Evolutionary conservation across 2,797 vertebrate species (phyloP).

Genomic region (Notolabrus celidotus): DNA sequence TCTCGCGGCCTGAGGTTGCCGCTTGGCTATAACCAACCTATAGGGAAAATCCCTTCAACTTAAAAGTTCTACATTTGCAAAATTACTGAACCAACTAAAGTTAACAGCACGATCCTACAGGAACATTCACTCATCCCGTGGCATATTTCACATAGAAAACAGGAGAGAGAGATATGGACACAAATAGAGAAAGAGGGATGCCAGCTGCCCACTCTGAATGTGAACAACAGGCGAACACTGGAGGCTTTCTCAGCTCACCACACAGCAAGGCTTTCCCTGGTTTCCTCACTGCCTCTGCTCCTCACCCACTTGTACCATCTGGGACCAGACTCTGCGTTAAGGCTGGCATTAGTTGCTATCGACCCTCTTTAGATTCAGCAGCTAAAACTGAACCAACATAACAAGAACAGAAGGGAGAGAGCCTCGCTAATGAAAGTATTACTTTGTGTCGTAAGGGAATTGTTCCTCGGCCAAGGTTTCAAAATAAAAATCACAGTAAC

Average conservation of each 20-base stretch:
- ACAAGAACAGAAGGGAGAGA: conserved; percentile 21
- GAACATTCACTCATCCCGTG: not conserved
- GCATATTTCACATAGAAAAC: not conserved
- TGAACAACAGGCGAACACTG: conserved; percentile 36
- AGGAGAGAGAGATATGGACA: not conserved
- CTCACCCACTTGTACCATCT: conserved; percentile 57
- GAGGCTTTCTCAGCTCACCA: conserved; percentile 49
- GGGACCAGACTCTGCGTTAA: conserved; percentile 27
- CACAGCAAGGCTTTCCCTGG: conserved; percentile 41
- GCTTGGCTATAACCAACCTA: too few species aligned
- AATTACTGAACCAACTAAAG: not conserved
- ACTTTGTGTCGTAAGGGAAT: conserved; percentile 9
- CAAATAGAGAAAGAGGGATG: not conserved
- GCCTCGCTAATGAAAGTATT: conserved; percentile 30
- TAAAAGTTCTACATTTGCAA: too few species aligned
- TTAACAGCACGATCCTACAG: not conserved
- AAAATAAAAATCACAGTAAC: conserved; percentile 26
- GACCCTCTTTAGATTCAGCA: conserved; percentile 33
- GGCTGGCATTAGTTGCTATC: conserved; percentile 7
- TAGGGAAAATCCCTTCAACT: not conserved
- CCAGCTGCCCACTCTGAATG: conserved; percentile 44
- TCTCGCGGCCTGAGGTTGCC: too few species aligned
- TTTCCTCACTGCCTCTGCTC: conserved; percentile 48
- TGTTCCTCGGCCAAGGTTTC: conserved; percentile 27
- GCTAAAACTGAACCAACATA: conserved; percentile 29